A percentile compares a stretch with the other conserved stretches of the same genome.
These are phyloP conservation scores for Drosophila villosipedis DNA, from an alignment of 2,888 invertebrate genomes.

Conservation along the genomic window DNA sequence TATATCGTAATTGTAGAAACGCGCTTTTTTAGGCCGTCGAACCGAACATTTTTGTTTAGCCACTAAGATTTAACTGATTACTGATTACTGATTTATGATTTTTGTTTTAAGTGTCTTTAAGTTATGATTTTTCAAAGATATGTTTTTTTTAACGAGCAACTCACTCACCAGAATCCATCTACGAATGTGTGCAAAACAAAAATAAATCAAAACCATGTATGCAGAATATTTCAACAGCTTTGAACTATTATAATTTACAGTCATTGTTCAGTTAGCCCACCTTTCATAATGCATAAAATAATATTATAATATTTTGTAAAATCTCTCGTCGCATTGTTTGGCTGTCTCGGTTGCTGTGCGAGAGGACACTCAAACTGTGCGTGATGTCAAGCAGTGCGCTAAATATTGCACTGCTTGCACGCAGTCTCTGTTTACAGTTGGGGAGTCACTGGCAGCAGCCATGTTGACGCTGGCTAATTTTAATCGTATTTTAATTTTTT, in stretches of 20 bases:
- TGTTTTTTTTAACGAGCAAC: constrained; percentile 36
- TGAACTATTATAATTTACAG: constrained; percentile 19
- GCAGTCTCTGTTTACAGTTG: constrained; percentile 26
- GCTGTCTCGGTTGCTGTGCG: constrained; percentile 29
- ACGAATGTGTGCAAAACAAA: constrained; percentile 39
- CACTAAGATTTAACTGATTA: constrained; percentile 68
- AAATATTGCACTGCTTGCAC: constrained; percentile 34
- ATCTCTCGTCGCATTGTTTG: neutral
- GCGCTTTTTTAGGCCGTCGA: constrained; percentile 35
- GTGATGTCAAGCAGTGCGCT: constrained; percentile 35
- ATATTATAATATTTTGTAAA: constrained; percentile 9
- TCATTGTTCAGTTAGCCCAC: constrained; percentile 33
- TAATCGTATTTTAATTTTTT: constrained; percentile 24
- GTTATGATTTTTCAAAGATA: constrained; percentile 46
- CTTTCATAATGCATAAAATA: constrained; percentile 11
- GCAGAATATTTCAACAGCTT: constrained; percentile 33
- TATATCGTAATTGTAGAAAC: constrained; percentile 55
- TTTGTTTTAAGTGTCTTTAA: constrained; percentile 55
- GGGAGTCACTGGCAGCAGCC: constrained; percentile 36
- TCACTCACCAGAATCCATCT: constrained; percentile 25
- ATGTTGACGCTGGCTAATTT: constrained; percentile 43
- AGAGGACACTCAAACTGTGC: constrained; percentile 34
- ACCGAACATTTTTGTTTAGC: constrained; percentile 58
- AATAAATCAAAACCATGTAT: constrained; percentile 34
- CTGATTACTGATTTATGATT: constrained; percentile 59